Conservation (phyloP, 1,140 invertebrate genomes). For the Chironomus striatipennis region DNA sequence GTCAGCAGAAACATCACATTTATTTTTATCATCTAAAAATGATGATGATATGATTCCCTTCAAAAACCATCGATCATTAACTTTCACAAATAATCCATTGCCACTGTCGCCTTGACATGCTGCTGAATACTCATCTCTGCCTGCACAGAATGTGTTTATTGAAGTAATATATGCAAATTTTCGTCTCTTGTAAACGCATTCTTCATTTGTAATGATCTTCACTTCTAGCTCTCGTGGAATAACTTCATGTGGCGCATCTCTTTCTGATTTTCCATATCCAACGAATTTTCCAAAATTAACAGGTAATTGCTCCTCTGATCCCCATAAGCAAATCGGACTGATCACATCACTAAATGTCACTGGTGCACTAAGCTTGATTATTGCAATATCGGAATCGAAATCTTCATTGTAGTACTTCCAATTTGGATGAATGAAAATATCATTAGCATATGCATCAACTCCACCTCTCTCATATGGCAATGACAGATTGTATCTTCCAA, state of each 20-base stretch:
- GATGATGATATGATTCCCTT: slow-evolving; percentile 2
- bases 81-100: not conserved
- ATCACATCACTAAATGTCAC: not conserved
- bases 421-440: not conserved
- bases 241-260: not conserved
- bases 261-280: not conserved
- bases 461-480: not conserved
- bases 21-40: not conserved
- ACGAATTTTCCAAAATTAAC: not conserved
- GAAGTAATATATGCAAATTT: not conserved
- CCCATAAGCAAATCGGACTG: not conserved
- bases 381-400: not conserved
- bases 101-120: not conserved
- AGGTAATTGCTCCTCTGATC: too few relatives aligned
- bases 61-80: not conserved
- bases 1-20: not conserved
- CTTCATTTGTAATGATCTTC: not conserved
- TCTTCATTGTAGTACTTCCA: not conserved
- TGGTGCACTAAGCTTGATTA: not conserved
- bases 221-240: not conserved
- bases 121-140: not conserved
- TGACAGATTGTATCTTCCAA: not conserved
- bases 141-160: not conserved
- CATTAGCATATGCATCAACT: not conserved
- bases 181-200: not conserved